These are phyloP conservation scores for Coenobita brevimanus DNA, from an alignment of 1,140 invertebrate genomes.

Conservation along the genomic window DNA sequence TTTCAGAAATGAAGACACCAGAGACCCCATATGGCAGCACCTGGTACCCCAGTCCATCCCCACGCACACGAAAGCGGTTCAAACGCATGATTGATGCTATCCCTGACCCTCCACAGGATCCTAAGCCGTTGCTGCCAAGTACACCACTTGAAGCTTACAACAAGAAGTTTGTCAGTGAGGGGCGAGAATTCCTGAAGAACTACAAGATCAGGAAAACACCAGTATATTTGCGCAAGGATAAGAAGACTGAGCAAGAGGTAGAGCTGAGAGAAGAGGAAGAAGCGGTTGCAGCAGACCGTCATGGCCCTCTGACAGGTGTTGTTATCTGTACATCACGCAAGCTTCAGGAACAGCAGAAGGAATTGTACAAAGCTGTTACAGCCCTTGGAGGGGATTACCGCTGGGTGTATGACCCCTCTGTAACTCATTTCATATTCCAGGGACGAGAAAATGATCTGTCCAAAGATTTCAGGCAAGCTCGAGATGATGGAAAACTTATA, in stretches of 20 bases:
- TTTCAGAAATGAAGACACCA: slow-evolving; percentile 58
- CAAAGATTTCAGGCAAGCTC: slow-evolving; percentile 74
- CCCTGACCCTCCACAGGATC: slow-evolving; percentile 11
- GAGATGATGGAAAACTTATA: slow-evolving; percentile 73
- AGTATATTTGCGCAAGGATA: neutral
- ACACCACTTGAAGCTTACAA: neutral
- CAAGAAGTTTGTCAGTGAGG: slow-evolving; percentile 8
- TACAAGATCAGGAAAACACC: neutral
- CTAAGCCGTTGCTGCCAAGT: neutral
- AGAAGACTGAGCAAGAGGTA: neutral
- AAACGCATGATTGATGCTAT: slow-evolving; percentile 63
- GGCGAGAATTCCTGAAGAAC: neutral
- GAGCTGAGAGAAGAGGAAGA: neutral
- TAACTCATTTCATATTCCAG: slow-evolving; percentile 75
- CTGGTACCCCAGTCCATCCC: slow-evolving; percentile 50
- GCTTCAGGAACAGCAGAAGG: slow-evolving; percentile 72
- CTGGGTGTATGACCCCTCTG: slow-evolving; percentile 72
- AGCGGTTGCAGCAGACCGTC: slow-evolving; percentile 43
- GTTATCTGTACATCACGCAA: slow-evolving; percentile 74
- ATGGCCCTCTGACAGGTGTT: slow-evolving; percentile 72
- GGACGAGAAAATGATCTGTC: slow-evolving; percentile 74
- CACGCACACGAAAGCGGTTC: slow-evolving; percentile 50
- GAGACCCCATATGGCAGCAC: slow-evolving; percentile 61
- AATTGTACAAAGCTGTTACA: slow-evolving; percentile 73
- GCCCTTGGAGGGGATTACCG: slow-evolving; percentile 74